phyloP scores from a whole-genome alignment of 2,888 invertebrate genomes.

The Caenorhabditis doughertyi region DNA sequence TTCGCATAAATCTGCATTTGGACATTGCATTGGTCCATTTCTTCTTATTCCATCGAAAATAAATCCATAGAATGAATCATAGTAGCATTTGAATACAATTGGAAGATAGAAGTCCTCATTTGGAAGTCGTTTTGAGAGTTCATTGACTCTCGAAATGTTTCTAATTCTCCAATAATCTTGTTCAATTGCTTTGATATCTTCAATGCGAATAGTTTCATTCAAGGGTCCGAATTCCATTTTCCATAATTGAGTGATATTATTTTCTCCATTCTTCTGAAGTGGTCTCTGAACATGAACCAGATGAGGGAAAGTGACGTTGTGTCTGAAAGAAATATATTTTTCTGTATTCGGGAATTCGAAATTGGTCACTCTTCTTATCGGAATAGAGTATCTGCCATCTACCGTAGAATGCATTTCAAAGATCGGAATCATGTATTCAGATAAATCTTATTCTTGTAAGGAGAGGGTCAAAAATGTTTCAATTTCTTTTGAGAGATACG shows the following conservation, averaged over 20 bases:
- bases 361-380: too few relatives aligned
- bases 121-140: slow-evolving; percentile 32
- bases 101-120: slow-evolving; percentile 47
- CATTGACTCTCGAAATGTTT: slow-evolving; percentile 16
- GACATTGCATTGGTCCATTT: slow-evolving; percentile 15
- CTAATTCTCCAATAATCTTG: slow-evolving; percentile 38
- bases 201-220: slow-evolving; percentile 43
- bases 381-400: too few relatives aligned
- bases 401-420: too few relatives aligned
- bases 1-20: slow-evolving; percentile 55
- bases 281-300: slow-evolving; percentile 58
- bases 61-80: slow-evolving; percentile 51
- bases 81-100: slow-evolving; percentile 60
- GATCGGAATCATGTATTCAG: too few relatives aligned
- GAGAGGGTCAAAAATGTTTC: too few relatives aligned
- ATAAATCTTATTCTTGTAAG: too few relatives aligned
- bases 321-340: slow-evolving; percentile 21
- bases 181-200: slow-evolving; percentile 39
- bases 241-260: slow-evolving; percentile 51
- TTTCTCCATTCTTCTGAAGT: slow-evolving; percentile 43
- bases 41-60: slow-evolving; percentile 14
- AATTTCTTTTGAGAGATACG: too few relatives aligned
- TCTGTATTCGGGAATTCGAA: too few relatives aligned
- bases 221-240: slow-evolving; percentile 52
- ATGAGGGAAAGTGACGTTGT: slow-evolving; percentile 13